Evolutionary conservation across 2,113 vertebrate species (phyloP).

Genomic region (Tyrannus savana): DNA sequence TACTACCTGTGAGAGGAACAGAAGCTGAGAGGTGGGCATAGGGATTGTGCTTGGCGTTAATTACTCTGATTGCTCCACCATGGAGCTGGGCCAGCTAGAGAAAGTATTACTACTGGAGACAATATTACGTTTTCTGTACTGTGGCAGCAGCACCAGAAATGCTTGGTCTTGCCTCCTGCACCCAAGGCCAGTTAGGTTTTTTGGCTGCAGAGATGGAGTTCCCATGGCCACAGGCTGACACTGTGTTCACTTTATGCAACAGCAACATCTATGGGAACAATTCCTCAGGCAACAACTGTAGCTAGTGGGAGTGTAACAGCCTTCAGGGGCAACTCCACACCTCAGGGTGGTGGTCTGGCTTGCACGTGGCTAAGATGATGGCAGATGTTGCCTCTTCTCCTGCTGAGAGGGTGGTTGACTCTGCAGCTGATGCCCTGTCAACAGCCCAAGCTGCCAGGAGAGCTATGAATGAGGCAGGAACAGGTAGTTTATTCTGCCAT

Average conservation of each 20-base stretch:
- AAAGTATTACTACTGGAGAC: background rate
- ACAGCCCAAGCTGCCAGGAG: background rate
- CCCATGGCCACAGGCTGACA: fast-evolving
- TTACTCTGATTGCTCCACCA: background rate
- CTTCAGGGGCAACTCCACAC: background rate
- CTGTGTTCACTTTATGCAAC: background rate
- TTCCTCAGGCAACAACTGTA: background rate
- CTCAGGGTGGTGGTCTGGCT: background rate
- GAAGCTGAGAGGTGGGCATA: background rate
- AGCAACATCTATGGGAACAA: background rate
- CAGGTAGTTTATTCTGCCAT: background rate
- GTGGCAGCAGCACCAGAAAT: background rate
- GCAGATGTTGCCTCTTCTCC: background rate
- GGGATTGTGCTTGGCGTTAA: fast-evolving
- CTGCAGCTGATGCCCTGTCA: background rate
- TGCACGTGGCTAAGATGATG: background rate
- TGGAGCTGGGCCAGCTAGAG: background rate
- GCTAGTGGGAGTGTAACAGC: background rate
- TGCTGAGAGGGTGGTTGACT: background rate
- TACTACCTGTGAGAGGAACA: background rate
- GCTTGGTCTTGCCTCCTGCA: background rate
- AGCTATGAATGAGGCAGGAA: background rate
- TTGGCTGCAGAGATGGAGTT: background rate
- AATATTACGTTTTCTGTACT: background rate
- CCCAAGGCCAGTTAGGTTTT: background rate